Conservation (phyloP, 2,797 vertebrate species). For the Coccyzus lansbergi region DNA sequence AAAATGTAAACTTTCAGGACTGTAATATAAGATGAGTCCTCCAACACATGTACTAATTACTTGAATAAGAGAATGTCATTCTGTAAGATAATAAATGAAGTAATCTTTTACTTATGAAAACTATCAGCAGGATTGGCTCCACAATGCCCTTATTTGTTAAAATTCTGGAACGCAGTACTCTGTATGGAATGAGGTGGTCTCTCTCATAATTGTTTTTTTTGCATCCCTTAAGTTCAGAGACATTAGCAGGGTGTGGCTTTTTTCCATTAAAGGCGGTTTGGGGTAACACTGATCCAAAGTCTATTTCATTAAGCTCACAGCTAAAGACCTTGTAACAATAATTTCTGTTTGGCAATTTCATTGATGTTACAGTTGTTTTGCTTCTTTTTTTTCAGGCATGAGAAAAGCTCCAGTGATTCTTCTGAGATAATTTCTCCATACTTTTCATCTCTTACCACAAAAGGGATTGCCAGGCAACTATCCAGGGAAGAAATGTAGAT, state of each 20-base stretch:
- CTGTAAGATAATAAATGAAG: constrained; percentile 59
- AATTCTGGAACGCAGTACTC: constrained; percentile 14
- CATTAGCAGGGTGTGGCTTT: constrained; percentile 54
- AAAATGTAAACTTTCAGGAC: constrained; percentile 31
- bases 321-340: constrained; percentile 60
- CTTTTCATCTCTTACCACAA: constrained; percentile 23
- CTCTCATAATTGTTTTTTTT: constrained; percentile 61
- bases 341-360: constrained; percentile 65
- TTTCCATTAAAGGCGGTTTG: constrained; percentile 61
- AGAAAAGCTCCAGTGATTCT: constrained; percentile 53
- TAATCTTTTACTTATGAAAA: constrained; percentile 54
- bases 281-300: constrained; percentile 38
- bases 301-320: constrained; percentile 49
- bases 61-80: constrained; percentile 41
- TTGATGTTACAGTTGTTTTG: constrained; percentile 51
- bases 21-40: background rate
- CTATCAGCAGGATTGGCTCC: constrained; percentile 28
- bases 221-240: constrained; percentile 55
- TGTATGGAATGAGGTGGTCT: constrained; percentile 54
- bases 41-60: constrained; percentile 13
- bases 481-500: constrained; percentile 41
- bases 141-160: constrained; percentile 48
- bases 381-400: constrained; percentile 22
- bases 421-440: constrained; percentile 43
- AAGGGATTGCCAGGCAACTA: constrained; percentile 29